Evolutionary conservation across 2,113 vertebrate species (phyloP).

Genomic region (Serranochromis macrocephalus): DNA sequence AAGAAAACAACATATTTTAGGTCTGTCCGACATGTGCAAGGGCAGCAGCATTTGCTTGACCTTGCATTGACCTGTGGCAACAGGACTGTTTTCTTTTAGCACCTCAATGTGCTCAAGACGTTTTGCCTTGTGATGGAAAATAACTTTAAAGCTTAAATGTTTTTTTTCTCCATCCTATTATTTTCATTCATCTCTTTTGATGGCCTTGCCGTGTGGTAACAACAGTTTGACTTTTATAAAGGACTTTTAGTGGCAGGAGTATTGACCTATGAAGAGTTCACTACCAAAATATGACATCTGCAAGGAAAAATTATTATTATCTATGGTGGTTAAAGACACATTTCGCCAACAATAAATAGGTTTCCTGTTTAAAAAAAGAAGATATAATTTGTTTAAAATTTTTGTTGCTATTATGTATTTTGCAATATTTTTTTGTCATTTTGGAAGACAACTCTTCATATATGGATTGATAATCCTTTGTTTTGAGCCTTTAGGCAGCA

Average conservation of each 20-base stretch:
- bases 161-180: conserved; percentile 26
- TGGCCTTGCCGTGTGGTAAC: conserved; percentile 47
- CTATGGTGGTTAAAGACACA: neutral
- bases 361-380: neutral
- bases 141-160: conserved; percentile 18
- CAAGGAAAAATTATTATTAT: neutral
- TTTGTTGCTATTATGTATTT: neutral
- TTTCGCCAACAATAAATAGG: neutral
- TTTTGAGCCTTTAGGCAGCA: conserved; percentile 50
- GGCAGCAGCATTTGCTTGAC: conserved; percentile 20
- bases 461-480: conserved; percentile 5
- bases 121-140: conserved; percentile 66
- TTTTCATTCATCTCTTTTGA: conserved; percentile 40
- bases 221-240: conserved; percentile 34
- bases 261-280: conserved; percentile 46
- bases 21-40: neutral
- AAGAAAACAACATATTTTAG: conserved; percentile 30
- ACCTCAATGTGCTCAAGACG: conserved; percentile 39
- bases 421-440: neutral
- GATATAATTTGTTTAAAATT: neutral
- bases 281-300: conserved; percentile 5
- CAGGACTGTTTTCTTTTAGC: conserved; percentile 60
- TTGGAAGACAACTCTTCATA: conserved; percentile 51
- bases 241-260: conserved; percentile 12
- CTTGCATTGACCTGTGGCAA: conserved; percentile 40